A percentile compares a stretch with the other conserved stretches of the same genome.
These are phyloP conservation scores for Notodonta dromedarius DNA, from an alignment of 2,888 invertebrate species.

Conservation along the genomic window DNA sequence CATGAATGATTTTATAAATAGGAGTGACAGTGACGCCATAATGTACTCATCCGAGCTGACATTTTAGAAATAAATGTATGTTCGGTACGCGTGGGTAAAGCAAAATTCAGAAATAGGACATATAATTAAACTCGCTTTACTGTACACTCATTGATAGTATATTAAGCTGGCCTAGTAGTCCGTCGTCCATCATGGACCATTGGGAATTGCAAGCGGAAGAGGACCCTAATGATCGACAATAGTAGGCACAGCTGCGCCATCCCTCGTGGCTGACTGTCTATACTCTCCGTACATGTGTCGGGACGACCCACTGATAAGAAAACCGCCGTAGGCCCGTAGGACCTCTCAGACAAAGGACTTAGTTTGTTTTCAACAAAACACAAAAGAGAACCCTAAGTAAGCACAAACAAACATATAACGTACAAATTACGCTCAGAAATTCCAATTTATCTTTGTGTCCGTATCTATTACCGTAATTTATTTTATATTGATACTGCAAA, in stretches of 20 bases:
- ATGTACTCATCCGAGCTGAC: no score
- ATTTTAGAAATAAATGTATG: no score
- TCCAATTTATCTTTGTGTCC: conserved; percentile 58
- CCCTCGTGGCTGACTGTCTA: background rate
- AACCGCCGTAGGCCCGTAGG: conserved; percentile 63
- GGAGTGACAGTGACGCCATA: no score
- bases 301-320: conserved; percentile 62
- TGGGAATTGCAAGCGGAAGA: conserved; percentile 25
- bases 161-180: conserved; percentile 5
- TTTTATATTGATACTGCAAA: conserved; percentile 29
- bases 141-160: no score
- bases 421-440: conserved; percentile 61
- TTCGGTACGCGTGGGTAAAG: no score
- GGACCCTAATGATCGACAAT: conserved; percentile 25
- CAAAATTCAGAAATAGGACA: no score
- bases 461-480: conserved; percentile 49
- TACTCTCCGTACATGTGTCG: conserved; percentile 29
- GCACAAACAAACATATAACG: conserved; percentile 64
- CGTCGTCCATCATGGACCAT: conserved; percentile 23
- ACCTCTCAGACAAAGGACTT: conserved; percentile 66
- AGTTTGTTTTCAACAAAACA: conserved; percentile 67
- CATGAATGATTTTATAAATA: no score
- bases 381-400: conserved; percentile 70
- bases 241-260: conserved; percentile 10
- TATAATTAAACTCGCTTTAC: no score